Evolutionary conservation across 2,113 vertebrate species (phyloP).

Genomic region (Neodontobutis hainanensis): DNA sequence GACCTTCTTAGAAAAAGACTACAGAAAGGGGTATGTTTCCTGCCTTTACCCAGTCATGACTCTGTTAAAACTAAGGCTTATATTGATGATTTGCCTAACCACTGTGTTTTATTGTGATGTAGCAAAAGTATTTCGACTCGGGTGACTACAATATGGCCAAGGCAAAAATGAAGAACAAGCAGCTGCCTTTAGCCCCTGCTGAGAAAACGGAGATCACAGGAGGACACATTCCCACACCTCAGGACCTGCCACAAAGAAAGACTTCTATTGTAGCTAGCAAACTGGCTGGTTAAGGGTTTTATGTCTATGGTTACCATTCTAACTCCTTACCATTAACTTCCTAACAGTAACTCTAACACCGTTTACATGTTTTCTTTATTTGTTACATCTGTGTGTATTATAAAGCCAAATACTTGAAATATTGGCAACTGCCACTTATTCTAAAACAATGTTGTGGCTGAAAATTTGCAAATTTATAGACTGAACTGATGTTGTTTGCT

Average conservation of each 20-base stretch:
- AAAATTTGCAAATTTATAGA: conserved; percentile 27
- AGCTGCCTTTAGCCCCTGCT: conserved; percentile 86
- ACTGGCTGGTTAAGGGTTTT: conserved; percentile 90
- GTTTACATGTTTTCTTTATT: conserved; percentile 44
- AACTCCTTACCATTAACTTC: conserved; percentile 54
- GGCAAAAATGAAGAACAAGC: conserved; percentile 98
- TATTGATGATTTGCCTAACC: not conserved
- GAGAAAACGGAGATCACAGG: conserved; percentile 97
- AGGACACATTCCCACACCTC: conserved; percentile 97
- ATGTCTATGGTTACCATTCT: conserved; percentile 80
- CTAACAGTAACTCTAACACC: conserved; percentile 66
- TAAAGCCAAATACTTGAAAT: conserved; percentile 44
- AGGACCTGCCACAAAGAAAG: conserved; percentile 97
- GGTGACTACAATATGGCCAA: conserved; percentile 99
- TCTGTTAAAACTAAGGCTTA: not conserved
- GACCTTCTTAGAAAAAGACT: conserved; percentile 96
- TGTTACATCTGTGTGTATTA: conserved; percentile 43
- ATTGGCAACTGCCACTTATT: conserved; percentile 16
- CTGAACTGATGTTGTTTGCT: not conserved
- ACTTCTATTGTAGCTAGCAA: conserved; percentile 97
- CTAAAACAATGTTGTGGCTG: conserved; percentile 14
- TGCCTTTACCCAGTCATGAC: too few relatives aligned
- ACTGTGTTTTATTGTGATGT: conserved; percentile 22
- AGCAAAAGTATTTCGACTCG: conserved; percentile 99
- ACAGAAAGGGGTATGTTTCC: conserved; percentile 89